Evolutionary conservation across 2,113 vertebrate genomes (phyloP).

Genomic region (Eublepharis macularius): DNA sequence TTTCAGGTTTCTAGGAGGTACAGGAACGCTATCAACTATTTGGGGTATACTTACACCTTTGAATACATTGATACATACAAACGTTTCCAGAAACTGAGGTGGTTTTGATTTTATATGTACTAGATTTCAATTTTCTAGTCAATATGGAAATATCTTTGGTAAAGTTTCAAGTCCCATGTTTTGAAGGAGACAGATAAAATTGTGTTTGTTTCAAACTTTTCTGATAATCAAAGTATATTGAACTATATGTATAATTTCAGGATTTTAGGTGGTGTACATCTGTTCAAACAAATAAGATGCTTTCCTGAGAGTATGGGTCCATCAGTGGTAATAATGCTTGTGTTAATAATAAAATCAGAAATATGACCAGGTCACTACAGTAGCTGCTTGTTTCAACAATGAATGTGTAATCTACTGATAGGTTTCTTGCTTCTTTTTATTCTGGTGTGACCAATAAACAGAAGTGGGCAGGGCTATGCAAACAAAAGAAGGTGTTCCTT

Average conservation of each 20-base stretch:
- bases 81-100: not conserved
- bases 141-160: not conserved
- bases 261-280: not conserved
- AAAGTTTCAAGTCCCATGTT: not conserved
- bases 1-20: not conserved
- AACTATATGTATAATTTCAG: not conserved
- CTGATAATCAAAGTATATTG: not conserved
- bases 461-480: not conserved
- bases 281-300: no score
- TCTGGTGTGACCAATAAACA: not conserved
- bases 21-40: not conserved
- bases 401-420: no score
- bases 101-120: not conserved
- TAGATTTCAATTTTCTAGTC: not conserved
- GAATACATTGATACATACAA: not conserved
- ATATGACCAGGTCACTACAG: no score
- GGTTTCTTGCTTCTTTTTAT: not conserved
- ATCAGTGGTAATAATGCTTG: no score
- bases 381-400: no score
- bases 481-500: not conserved
- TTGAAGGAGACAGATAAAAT: not conserved
- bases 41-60: not conserved
- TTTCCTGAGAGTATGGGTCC: no score
- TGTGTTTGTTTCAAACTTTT: not conserved
- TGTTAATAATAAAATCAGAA: no score